Conservation (phyloP, 2,888 invertebrate genomes). For the Netelia melanura region DNA sequence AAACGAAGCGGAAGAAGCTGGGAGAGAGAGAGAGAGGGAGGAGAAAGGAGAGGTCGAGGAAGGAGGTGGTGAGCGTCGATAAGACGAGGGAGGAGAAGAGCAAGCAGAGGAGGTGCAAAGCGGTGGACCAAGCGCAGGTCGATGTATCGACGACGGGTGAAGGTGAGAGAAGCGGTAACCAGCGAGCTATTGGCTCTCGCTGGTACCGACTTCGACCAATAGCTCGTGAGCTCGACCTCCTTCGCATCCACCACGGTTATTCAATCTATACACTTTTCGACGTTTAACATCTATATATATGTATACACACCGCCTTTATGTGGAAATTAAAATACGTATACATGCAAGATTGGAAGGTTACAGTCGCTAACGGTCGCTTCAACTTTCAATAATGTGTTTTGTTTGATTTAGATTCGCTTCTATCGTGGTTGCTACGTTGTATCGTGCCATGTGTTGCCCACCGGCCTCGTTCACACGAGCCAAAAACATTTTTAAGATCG, state of each 20-base stretch:
- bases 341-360: neutral
- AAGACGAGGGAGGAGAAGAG: constrained; percentile 66
- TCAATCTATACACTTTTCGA: constrained; percentile 38
- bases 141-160: constrained; percentile 71
- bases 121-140: constrained; percentile 65
- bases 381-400: no score
- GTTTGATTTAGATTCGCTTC: no score
- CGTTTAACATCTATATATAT: neutral
- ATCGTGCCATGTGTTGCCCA: no score
- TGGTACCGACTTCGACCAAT: constrained; percentile 79
- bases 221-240: constrained; percentile 76
- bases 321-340: neutral
- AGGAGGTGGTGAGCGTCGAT: constrained; percentile 57
- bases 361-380: neutral
- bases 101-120: constrained; percentile 69
- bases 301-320: neutral
- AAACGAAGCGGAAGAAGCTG: constrained; percentile 54
- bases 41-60: constrained; percentile 50
- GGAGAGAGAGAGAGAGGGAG: constrained; percentile 36
- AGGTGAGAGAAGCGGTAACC: constrained; percentile 78
- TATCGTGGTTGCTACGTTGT: no score
- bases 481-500: no score
- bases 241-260: constrained; percentile 68
- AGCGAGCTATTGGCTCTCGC: constrained; percentile 78
- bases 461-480: no score